Percentiles rank a stretch among this genome's conserved stretches.
These are phyloP conservation scores for Onychostruthus taczanowskii DNA, from an alignment of 2,113 vertebrate genomes.

Conservation along the genomic window DNA sequence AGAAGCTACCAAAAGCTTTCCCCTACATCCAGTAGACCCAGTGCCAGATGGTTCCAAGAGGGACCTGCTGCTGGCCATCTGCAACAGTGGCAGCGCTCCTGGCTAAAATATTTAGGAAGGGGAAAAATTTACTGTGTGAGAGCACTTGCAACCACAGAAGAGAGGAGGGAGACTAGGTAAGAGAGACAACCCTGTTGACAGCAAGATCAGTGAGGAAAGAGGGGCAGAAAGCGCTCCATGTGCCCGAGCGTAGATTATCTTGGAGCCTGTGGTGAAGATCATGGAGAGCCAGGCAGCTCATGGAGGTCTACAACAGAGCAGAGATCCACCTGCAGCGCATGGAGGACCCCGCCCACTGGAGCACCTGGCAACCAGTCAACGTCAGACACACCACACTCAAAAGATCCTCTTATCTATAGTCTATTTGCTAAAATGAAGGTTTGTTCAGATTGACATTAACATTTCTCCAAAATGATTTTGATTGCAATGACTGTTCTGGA, in stretches of 20 bases:
- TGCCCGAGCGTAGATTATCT: fast-evolving
- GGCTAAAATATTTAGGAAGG: background rate
- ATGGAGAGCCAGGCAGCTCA: background rate
- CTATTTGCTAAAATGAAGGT: background rate
- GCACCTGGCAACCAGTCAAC: background rate
- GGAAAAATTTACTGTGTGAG: background rate
- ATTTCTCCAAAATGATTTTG: background rate
- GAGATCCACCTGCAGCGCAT: background rate
- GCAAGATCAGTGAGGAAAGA: background rate
- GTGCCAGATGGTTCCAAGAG: background rate
- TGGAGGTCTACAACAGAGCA: background rate
- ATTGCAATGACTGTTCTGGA: background rate
- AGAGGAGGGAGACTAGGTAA: background rate
- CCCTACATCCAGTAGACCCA: background rate
- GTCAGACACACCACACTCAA: background rate
- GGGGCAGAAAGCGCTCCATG: background rate
- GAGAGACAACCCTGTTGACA: background rate
- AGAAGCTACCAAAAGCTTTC: background rate
- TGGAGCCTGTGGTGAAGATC: background rate
- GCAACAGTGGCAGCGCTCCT: fast-evolving
- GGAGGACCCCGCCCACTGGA: background rate
- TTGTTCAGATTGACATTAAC: background rate
- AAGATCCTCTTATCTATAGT: background rate
- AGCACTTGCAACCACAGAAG: background rate
- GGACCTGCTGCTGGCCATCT: background rate